These are phyloP conservation scores for Phaedon cochleariae DNA, from an alignment of 2,888 invertebrate species.

Conservation along the genomic window DNA sequence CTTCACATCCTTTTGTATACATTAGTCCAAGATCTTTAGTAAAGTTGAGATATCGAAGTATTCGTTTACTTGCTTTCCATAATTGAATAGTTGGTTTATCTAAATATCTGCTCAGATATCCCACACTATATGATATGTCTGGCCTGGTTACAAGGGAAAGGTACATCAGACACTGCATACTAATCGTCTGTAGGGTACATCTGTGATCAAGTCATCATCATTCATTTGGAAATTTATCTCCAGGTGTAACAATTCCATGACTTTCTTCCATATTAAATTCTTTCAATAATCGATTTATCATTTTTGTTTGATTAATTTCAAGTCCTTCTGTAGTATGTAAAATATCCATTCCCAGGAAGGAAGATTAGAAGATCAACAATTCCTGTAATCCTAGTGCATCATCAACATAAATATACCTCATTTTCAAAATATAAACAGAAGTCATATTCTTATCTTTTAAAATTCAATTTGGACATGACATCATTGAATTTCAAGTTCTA, in stretches of 20 bases:
- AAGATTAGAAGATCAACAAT: neutral
- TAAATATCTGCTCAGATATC: conserved; percentile 31
- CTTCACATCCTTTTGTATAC: conserved; percentile 12
- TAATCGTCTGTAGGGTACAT: conserved; percentile 15
- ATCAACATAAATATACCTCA: conserved; percentile 28
- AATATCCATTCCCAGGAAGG: conserved; percentile 28
- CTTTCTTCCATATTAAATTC: neutral
- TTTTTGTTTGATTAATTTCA: conserved; percentile 19
- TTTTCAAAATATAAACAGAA: too few species aligned
- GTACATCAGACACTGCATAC: conserved; percentile 25
- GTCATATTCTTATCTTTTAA: too few species aligned
- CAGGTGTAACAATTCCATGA: conserved; percentile 15
- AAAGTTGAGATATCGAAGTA: conserved; percentile 18
- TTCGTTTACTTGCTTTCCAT: conserved; percentile 28
- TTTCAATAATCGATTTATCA: too few species aligned
- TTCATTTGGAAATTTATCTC: conserved; percentile 16
- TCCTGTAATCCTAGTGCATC: conserved; percentile 17
- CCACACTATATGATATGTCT: conserved; percentile 7
- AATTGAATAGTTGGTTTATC: conserved; percentile 30
- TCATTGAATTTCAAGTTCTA: conserved; percentile 42
- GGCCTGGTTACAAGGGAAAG: conserved; percentile 15
- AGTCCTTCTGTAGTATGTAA: conserved; percentile 1
- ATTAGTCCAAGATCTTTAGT: conserved; percentile 16
- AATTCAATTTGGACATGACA: too few species aligned
- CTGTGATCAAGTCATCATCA: conserved; percentile 1